Base-by-base conservation (phyloP, 2,113 vertebrate genomes). In the Perca fluviatilis region DNA sequence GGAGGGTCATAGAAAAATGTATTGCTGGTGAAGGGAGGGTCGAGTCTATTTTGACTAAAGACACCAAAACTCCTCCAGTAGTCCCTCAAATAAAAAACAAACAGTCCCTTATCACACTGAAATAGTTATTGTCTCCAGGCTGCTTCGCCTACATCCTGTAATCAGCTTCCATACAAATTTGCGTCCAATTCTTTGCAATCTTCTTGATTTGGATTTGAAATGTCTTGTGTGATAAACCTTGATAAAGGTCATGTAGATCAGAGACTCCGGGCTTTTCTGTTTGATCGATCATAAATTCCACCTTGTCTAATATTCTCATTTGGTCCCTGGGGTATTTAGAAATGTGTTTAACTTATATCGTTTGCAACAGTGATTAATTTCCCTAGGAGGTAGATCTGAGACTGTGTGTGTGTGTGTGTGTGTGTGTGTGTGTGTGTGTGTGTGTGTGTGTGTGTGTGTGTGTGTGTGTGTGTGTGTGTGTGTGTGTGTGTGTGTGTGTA, bases 261-360 rank as follows among this genome's bases (percentile, higher is more conserved):
- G 74, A 91, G 51, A 77, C 71, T 86, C 13, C 0, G 12, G 77
- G 82, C 47, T 79, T 74, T 77, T 63, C 60, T 73, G 46, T 85
- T 84, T 89, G 83, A 93, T 92, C 87, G 82, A 63, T 91, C 77
- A 72, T 70, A 70, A 79, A 80, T 73, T 74, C 53, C 62, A 74
- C 63, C 3, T 77, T 85, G 49, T 61, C 65, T 84, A 66, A 86
- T 89, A 87, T 86, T 87, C 83, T 78, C 71, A 82, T 87, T 78
- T 77, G 56, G 62, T 77, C 86, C 80, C 83, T 56, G 49, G 76
- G 63, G 86, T 83, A 74, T 90, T 89, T 75, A 72, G n/a, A 84
- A 84, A 91, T 91, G 80, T 89, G 79, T 89, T 91, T 89, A 92
- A 91, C 73, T 86, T 88, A 62, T 79, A 75, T 87, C 62, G 85